phyloP scores from a whole-genome alignment of 2,113 vertebrate species.

The Ariopsis seemanni region DNA sequence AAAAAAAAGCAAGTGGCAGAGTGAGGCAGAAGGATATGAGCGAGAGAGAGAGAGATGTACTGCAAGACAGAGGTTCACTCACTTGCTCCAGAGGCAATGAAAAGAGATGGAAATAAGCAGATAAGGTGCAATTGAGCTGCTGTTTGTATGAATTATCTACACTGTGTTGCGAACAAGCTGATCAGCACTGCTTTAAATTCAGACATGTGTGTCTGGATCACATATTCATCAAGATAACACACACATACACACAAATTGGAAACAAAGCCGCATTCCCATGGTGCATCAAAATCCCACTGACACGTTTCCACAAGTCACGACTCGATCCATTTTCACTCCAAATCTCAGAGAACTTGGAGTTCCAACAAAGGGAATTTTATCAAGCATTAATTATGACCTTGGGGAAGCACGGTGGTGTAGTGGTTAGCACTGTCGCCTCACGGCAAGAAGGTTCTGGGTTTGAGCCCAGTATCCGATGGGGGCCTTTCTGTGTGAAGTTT shows the following conservation, averaged over 20 bases:
- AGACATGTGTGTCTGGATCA: background rate
- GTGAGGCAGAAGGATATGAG: background rate
- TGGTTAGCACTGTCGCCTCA: too few relatives aligned
- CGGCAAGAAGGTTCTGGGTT: too few relatives aligned
- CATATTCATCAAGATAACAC: background rate
- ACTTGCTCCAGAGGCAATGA: background rate
- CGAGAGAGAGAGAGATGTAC: constrained; percentile 4
- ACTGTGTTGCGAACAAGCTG: too few relatives aligned
- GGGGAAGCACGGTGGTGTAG: too few relatives aligned
- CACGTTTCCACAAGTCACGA: background rate
- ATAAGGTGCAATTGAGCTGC: background rate
- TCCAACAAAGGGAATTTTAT: background rate
- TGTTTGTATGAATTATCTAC: constrained; percentile 1
- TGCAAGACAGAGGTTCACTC: background rate
- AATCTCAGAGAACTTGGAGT: background rate
- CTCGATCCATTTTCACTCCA: background rate
- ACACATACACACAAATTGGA: background rate
- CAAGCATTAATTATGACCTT: too few relatives aligned
- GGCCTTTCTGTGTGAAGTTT: too few relatives aligned
- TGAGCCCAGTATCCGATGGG: too few relatives aligned
- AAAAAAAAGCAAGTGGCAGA: background rate
- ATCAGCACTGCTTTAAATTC: constrained; percentile 23
- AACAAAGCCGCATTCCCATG: constrained; percentile 4
- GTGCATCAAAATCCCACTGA: constrained; percentile 8
- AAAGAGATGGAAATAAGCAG: background rate